Base-by-base conservation (phyloP, 2,797 vertebrate genomes). In the Peromyscus nudipes region DNA sequence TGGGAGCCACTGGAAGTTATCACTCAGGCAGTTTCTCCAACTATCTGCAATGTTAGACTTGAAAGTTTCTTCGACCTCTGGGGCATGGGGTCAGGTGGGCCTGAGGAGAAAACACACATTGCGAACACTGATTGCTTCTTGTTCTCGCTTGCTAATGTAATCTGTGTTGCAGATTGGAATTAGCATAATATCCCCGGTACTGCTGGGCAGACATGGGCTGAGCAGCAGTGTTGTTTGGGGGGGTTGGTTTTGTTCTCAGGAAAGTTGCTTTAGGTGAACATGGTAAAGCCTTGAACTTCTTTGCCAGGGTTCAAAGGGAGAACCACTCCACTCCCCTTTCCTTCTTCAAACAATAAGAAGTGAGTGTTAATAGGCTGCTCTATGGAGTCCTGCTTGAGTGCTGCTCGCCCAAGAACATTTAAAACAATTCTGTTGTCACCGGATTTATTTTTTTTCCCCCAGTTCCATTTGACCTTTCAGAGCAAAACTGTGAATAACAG, bases 141-240 rank as follows among this genome's bases (percentile, higher is more conserved):
- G 89, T 65, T 93, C 91, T 37, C 55, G 65, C 80, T 92, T 62
- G 83, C 89, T 97, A 94, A 96, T 97, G 92, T 64, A 92, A 96
- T 97, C 97, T 97, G 92, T 2, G 6, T 96, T 97, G 96, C 96
- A 94, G 79, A 96, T 96, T 79, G 94, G 52, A 96, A 97, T 97
- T 93, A 96, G 80, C 97, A 97, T 96, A 96, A 82, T 76, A 55
- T 96, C 84, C 57, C 73, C 17, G 25, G 79, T n/a, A 69, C 84
- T 46, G 79, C 43, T n/a, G 23, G 86, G 83, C 49, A 71, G 77
- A 91, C 87, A 85, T 46, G 49, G 88, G 55, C 90, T 92, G 73
- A 87, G 31, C 87, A 2, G 7, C 52, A 8, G 27, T 52, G 25
- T 69, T 83, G 29, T 83, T 79, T 62, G 55, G 76, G 67, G 67